These are phyloP conservation scores for Apodemia mormo DNA, from an alignment of 2,888 invertebrate species.

Conservation along the genomic window DNA sequence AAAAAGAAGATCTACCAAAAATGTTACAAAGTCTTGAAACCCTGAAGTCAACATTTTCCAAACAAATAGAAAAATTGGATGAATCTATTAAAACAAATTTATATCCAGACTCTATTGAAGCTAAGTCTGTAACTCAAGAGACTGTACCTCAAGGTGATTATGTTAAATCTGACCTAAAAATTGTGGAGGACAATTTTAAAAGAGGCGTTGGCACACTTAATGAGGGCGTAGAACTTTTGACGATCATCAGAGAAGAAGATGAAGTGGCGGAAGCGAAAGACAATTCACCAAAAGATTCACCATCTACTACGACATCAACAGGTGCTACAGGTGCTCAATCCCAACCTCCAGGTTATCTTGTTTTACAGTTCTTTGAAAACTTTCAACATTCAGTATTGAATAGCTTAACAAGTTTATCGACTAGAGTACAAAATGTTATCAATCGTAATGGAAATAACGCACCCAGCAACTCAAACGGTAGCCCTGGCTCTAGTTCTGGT, in stretches of 20 bases:
- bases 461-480: not conserved
- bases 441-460: not conserved
- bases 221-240: conserved; percentile 54
- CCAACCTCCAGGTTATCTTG: not conserved
- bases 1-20: conserved; percentile 50
- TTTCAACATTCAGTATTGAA: not conserved
- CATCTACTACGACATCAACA: not conserved
- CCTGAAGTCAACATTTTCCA: conserved; percentile 53
- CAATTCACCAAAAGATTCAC: conserved; percentile 29
- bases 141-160: conserved; percentile 39
- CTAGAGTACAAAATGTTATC: not conserved
- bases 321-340: not conserved
- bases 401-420: not conserved
- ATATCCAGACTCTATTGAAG: conserved; percentile 39
- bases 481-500: not conserved
- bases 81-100: conserved; percentile 52
- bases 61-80: conserved; percentile 58
- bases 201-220: conserved; percentile 53
- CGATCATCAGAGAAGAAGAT: conserved; percentile 50
- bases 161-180: conserved; percentile 43
- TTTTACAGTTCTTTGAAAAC: not conserved
- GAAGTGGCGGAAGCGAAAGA: conserved; percentile 37
- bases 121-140: conserved; percentile 33
- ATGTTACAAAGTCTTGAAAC: conserved; percentile 55
- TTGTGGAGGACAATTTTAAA: conserved; percentile 57